Base-by-base conservation (phyloP, 2,888 invertebrate species). In the Clusia tigrina region DNA sequence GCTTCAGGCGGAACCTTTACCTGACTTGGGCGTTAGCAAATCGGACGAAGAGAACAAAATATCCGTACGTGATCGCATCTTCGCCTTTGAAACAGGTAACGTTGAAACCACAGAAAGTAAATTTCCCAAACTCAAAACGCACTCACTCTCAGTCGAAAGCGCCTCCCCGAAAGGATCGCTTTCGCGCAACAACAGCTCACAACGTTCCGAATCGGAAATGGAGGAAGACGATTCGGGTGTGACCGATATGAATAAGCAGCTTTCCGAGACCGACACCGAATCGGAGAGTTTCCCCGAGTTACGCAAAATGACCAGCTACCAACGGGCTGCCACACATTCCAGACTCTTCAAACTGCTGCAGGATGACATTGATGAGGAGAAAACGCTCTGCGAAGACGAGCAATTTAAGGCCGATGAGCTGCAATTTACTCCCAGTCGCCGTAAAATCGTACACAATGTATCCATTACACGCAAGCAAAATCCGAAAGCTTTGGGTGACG, bases 151-250 rank as follows among this genome's bases (percentile, higher is more conserved):
- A 0, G 81, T 81, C 5, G 80, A 79, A 23, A 78, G 78, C 54
- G 70, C 69, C 1, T 74, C 67, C 1, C 65, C 71, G 17, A 79
- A 78, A 63, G 77, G 79, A 12, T 75, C 77, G 2, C 71, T 81
- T 0, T 80, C 79, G 9, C 76, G 82, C 18, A 81, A 82, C 38
- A 80, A 77, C 64, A 81, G 84, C 26, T 82, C 78, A 15, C 84
- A 83, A 63, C 78, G 79, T 3, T 82, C 85, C n/a, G 86, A 86
- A 67, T 85, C 85, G 0, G 83, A 83, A 70, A 75, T 81, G 52
- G 86, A 86, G 66, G 89, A 89, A 73, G 90, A 90, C 72, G 90
- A 90, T 77, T 90, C 90, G 1, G 91, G 90, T 1, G 90, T 91
- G 0, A 90, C 89, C 0, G 90, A 91, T 76, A 86, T 90, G 83